Evolutionary conservation across 37 sponge, comb jelly and placozoan genomes (phyloP), one percentile per base, ranked within the genome.

Genomic region (Hexactinellida sp.): DNA sequence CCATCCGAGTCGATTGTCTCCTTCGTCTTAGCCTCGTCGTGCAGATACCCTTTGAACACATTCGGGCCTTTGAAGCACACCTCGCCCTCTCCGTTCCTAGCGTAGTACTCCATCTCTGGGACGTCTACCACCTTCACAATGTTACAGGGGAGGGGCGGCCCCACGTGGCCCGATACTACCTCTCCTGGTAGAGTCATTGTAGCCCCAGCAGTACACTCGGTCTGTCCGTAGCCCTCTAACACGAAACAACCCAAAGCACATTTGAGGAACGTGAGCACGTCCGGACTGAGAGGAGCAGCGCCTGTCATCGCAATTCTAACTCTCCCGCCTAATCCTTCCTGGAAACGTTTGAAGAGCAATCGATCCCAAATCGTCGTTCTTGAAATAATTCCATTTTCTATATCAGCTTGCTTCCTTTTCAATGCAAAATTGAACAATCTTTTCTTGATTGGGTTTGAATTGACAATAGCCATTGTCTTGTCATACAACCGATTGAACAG

Each of bases 141-240:
- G 47, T 54, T 86, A 37, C 89, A 93, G 23, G 91, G 37, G 55
- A 95, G 86, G 19, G 94, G 92, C 0, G 94, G 88, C 0, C 99
- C 99, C 32, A 97, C 99, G 82, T 95, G 91, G 0, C 99, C 99
- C 10, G 85, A n/a, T 9, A 36, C 25, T 34, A 37, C 54, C 47
- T 95, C 95, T 9, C 93, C 92, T 1, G 84, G 89, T 1, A 88
- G 37, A 16, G 94, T 92, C 30, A 92, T 13, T 7, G 89, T 83
- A 71, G 89, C 84, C 0, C 89, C 95, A 0, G 95, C 95, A 37
- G 88, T 82, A 37, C 89, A 88, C 87, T 97, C 99, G 37, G 99
- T 97, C 88, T 97, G 99, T 16, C 99, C 99, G 88, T 97, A 97
- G 19, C 99, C 99, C 86, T 97, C 94, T 54, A 90, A 38, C 38